Conservation (phyloP, 2,888 invertebrate species). For the Tiliacea citrago region DNA sequence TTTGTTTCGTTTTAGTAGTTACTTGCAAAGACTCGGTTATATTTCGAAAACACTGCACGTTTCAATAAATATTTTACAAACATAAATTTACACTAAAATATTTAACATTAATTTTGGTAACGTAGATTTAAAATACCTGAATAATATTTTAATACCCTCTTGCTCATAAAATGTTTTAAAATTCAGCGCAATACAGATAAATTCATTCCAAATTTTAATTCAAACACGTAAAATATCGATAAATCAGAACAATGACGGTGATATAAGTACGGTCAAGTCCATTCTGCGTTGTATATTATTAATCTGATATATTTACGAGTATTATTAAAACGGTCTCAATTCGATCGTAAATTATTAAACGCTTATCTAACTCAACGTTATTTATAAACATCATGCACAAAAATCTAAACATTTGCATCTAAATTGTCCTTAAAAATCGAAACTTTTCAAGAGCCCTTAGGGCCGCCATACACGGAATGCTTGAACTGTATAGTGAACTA, state of each 20-base stretch:
- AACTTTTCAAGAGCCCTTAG: not conserved
- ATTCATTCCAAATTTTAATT: not conserved
- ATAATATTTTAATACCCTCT: conserved; percentile 5
- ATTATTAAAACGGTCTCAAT: not conserved
- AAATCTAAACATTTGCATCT: not conserved
- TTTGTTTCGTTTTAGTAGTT: conserved; percentile 7
- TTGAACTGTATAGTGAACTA: too few relatives aligned
- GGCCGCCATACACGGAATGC: too few relatives aligned
- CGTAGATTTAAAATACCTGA: not conserved
- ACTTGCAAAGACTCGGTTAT: conserved; percentile 1
- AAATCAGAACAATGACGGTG: not conserved
- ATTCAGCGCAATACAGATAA: not conserved
- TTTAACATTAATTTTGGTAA: not conserved
- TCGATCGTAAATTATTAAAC: conserved; percentile 1
- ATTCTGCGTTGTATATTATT: conserved; percentile 10
- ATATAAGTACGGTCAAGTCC: not conserved
- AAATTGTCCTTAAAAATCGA: not conserved
- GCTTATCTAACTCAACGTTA: not conserved
- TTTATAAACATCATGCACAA: not conserved
- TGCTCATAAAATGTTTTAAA: conserved; percentile 3
- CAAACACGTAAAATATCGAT: conserved; percentile 16
- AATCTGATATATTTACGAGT: not conserved
- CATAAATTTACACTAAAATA: not conserved
- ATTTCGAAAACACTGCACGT: conserved; percentile 7
- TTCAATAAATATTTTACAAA: conserved; percentile 4